phyloP scores from a whole-genome alignment of 2,888 invertebrate species.

The Macropis europaea region DNA sequence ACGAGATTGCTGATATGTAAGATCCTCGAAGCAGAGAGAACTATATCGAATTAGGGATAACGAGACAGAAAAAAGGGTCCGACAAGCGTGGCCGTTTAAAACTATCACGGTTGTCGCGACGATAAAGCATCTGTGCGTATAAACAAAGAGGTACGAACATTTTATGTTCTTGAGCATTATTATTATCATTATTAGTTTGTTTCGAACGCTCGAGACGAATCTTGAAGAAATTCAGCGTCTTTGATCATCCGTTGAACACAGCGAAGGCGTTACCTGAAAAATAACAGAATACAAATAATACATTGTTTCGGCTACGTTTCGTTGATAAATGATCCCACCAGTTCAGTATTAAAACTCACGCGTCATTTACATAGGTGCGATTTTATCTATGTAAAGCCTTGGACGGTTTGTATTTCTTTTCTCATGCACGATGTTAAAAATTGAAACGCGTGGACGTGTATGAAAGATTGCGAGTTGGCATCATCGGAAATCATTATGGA shows the following conservation, averaged over 20 bases:
- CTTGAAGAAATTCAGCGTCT: no score
- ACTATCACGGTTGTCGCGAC: conserved; percentile 28
- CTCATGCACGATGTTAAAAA: background rate
- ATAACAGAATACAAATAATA: background rate
- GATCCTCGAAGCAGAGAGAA: conserved; percentile 39
- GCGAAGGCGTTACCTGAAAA: no score
- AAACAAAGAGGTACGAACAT: conserved; percentile 45
- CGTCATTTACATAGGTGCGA: background rate
- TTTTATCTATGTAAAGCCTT: conserved; percentile 6
- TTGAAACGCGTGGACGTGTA: no score
- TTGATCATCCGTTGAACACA: no score
- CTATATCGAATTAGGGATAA: conserved; percentile 20
- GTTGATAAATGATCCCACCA: background rate
- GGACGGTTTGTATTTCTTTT: conserved; percentile 9
- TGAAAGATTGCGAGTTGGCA: no score
- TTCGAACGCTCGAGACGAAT: no score
- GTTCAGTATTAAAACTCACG: background rate
- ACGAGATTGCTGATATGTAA: conserved; percentile 59
- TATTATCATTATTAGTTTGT: no score
- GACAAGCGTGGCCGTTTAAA: conserved; percentile 34
- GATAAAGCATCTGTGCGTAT: conserved; percentile 35
- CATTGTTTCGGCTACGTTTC: background rate
- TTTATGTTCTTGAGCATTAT: conserved; percentile 6
- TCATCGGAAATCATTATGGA: background rate
- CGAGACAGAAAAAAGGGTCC: conserved; percentile 9